These are phyloP conservation scores for Tinea trinotella DNA, from an alignment of 2,888 invertebrate genomes.

Conservation along the genomic window DNA sequence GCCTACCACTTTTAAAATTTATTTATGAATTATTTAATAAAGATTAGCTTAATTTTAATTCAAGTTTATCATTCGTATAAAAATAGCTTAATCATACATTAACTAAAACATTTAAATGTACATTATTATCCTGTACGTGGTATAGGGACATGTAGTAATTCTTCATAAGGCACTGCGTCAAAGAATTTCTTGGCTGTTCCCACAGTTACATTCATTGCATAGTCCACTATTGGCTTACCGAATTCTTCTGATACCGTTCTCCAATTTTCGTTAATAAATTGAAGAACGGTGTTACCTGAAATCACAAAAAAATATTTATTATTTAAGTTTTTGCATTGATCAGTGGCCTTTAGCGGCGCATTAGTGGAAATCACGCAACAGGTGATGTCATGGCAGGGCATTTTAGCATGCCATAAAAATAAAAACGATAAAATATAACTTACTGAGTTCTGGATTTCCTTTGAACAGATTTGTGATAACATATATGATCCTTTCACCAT, in stretches of 20 bases:
- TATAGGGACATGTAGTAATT: conserved; percentile 55
- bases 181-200: conserved; percentile 60
- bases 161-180: conserved; percentile 58
- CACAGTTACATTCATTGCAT: conserved; percentile 57
- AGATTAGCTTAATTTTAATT: no score
- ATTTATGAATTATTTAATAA: no score
- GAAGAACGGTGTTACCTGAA: conserved; percentile 59
- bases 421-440: conserved; percentile 33
- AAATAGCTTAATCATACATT: background rate
- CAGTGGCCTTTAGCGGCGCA: no score
- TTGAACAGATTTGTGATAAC: conserved; percentile 61
- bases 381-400: no score
- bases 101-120: background rate
- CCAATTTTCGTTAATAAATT: conserved; percentile 65
- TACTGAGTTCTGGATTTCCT: conserved; percentile 62
- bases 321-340: no score
- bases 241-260: conserved; percentile 62
- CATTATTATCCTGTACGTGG: conserved; percentile 28
- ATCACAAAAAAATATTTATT: conserved; percentile 22
- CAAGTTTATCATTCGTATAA: no score
- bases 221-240: conserved; percentile 61
- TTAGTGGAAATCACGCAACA: no score
- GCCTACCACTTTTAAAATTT: no score
- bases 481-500: conserved; percentile 59
- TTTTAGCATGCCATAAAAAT: conserved; percentile 13